Evolutionary conservation across 2,888 invertebrate genomes (phyloP).

Genomic region (Marasmarcha lunaedactyla): DNA sequence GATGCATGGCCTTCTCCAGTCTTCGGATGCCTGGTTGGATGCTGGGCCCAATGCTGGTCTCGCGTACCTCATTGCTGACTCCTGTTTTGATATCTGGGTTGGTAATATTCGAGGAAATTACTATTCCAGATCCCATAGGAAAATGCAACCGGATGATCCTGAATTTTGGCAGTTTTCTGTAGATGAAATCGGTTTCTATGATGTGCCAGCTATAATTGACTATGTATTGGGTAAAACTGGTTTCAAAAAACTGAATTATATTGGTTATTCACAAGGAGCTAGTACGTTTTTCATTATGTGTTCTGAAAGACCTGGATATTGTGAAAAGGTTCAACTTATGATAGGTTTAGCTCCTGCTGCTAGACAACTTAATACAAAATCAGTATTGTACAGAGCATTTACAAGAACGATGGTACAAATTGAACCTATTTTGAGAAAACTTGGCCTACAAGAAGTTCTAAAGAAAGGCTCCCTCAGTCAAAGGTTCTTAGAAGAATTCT

Average conservation of each 20-base stretch:
- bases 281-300: constrained; percentile 75
- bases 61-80: constrained; percentile 14
- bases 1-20: constrained; percentile 17
- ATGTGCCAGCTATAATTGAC: constrained; percentile 75
- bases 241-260: constrained; percentile 36
- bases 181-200: constrained; percentile 81
- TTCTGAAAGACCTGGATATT: constrained; percentile 73
- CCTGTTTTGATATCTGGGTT: constrained; percentile 16
- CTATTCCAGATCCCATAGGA: constrained; percentile 59
- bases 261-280: constrained; percentile 84
- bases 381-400: constrained; percentile 20
- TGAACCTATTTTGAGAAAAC: constrained; percentile 19
- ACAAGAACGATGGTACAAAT: constrained; percentile 16
- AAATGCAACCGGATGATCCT: constrained; percentile 27
- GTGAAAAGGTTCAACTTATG: constrained; percentile 71
- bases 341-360: constrained; percentile 75
- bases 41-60: constrained; percentile 13
- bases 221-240: constrained; percentile 32
- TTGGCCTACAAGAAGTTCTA: constrained; percentile 30
- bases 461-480: constrained; percentile 30
- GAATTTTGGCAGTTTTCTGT: constrained; percentile 74
- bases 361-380: constrained; percentile 48
- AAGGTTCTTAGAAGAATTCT: constrained; percentile 31
- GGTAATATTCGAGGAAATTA: constrained; percentile 16
- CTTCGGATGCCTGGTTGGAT: constrained; percentile 15